Evolutionary conservation across 1,140 invertebrate genomes (phyloP).

Genomic region (Aphelinus certus): DNA sequence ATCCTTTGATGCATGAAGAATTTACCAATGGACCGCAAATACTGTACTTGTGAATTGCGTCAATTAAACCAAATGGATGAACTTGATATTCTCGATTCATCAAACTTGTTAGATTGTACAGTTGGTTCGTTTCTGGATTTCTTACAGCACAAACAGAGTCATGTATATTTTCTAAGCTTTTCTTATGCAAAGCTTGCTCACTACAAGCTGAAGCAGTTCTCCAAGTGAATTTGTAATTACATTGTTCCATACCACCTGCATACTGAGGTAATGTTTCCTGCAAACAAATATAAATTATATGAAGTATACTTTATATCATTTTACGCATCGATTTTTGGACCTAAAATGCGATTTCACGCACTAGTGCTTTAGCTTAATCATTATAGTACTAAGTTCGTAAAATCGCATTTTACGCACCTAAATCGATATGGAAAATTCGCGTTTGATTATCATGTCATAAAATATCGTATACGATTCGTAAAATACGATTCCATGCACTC

Average conservation of each 20-base stretch:
- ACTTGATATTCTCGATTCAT: conserved; percentile 39
- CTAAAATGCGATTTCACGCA: too few species aligned
- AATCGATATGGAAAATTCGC: too few species aligned
- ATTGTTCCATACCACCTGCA: conserved; percentile 45
- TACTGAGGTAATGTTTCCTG: conserved; percentile 53
- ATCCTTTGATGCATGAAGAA: conserved; percentile 41
- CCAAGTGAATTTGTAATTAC: conserved; percentile 56
- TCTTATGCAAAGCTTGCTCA: conserved; percentile 48
- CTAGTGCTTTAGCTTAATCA: too few species aligned
- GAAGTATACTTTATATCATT: too few species aligned
- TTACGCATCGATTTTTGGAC: too few species aligned
- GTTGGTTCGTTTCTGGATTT: conserved; percentile 53
- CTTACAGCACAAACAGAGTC: conserved; percentile 46
- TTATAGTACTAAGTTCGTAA: not conserved
- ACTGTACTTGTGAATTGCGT: conserved; percentile 46
- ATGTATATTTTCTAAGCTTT: conserved; percentile 45
- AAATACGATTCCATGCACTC: too few species aligned
- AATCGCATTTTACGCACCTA: too few species aligned
- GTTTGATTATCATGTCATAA: too few species aligned
- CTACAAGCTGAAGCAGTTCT: conserved; percentile 51
- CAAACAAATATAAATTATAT: conserved; percentile 26
- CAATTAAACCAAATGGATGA: conserved; percentile 19
- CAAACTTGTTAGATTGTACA: conserved; percentile 45
- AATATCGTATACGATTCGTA: too few species aligned
- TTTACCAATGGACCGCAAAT: conserved; percentile 48